These are phyloP conservation scores for Choristoneura fumiferana DNA, from an alignment of 1,140 invertebrate genomes.

Conservation along the genomic window DNA sequence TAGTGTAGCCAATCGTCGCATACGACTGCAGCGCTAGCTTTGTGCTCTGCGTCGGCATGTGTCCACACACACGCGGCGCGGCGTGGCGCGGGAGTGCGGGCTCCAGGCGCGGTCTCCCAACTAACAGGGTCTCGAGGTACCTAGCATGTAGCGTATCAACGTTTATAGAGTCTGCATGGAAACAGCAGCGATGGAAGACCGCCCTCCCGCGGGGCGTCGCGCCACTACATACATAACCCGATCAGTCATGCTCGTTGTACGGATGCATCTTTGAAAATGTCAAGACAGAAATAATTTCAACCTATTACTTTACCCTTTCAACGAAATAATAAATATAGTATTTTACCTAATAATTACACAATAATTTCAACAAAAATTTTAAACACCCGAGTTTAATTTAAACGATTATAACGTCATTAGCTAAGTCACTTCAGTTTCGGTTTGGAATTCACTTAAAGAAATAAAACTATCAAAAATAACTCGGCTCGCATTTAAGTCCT, in stretches of 20 bases:
- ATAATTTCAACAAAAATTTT: constrained; percentile 78
- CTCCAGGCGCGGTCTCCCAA: too few species aligned
- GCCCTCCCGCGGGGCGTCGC: constrained; percentile 38
- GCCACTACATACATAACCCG: constrained; percentile 47
- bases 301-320: constrained; percentile 63
- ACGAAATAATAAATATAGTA: constrained; percentile 76
- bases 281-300: constrained; percentile 78
- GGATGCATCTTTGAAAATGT: constrained; percentile 66
- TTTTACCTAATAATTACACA: constrained; percentile 75
- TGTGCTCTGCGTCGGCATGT: background rate
- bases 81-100: background rate
- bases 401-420: constrained; percentile 68
- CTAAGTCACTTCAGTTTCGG: constrained; percentile 69
- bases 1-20: constrained; percentile 12
- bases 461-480: constrained; percentile 79
- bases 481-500: constrained; percentile 71
- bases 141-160: background rate
- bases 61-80: background rate
- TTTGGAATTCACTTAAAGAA: constrained; percentile 73
- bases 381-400: constrained; percentile 68
- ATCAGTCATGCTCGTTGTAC: constrained; percentile 49
- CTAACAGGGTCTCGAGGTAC: too few species aligned
- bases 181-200: constrained; percentile 29
- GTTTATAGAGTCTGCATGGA: background rate
- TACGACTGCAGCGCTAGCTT: constrained; percentile 11